A percentile compares a stretch with the other conserved stretches of the same genome.
These are phyloP conservation scores for Diarsia brunnea DNA, from an alignment of 2,888 invertebrate species.

Conservation along the genomic window DNA sequence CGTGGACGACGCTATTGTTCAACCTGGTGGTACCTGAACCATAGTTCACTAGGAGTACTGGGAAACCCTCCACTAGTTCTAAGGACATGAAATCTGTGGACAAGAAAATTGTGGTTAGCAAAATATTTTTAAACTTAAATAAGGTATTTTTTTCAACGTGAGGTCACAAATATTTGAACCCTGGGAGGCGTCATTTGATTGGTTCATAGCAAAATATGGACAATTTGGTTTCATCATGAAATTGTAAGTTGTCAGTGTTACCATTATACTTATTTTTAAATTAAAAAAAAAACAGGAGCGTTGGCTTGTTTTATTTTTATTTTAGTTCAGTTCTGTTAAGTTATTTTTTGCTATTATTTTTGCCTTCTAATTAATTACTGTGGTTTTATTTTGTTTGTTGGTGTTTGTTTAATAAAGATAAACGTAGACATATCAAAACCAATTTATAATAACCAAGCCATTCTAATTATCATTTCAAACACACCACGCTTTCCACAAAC, in stretches of 20 bases:
- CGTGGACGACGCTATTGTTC: slow-evolving; percentile 92
- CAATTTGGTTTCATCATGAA: neutral
- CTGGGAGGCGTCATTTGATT: neutral
- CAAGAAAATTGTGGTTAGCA: slow-evolving; percentile 45
- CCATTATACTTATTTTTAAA: neutral
- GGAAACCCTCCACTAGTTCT: slow-evolving; percentile 96
- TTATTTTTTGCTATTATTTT: no score
- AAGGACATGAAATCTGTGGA: slow-evolving; percentile 96
- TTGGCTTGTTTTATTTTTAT: no score
- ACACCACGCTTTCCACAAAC: slow-evolving; percentile 21
- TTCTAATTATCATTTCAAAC: slow-evolving; percentile 43
- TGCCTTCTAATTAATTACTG: neutral
- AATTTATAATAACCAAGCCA: slow-evolving; percentile 14
- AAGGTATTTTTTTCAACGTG: neutral
- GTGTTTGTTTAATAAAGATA: neutral
- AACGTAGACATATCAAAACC: slow-evolving; percentile 24
- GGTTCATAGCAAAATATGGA: neutral
- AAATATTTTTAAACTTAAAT: neutral
- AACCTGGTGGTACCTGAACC: slow-evolving; percentile 95
- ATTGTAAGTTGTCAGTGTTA: neutral
- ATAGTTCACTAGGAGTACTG: slow-evolving; percentile 96
- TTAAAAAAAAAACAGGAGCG: neutral
- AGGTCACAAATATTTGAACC: neutral
- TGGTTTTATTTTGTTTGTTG: neutral
- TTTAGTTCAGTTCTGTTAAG: no score